Evolutionary conservation across 2,888 invertebrate genomes (phyloP).

Genomic region (Hemicrepidius hirtus): DNA sequence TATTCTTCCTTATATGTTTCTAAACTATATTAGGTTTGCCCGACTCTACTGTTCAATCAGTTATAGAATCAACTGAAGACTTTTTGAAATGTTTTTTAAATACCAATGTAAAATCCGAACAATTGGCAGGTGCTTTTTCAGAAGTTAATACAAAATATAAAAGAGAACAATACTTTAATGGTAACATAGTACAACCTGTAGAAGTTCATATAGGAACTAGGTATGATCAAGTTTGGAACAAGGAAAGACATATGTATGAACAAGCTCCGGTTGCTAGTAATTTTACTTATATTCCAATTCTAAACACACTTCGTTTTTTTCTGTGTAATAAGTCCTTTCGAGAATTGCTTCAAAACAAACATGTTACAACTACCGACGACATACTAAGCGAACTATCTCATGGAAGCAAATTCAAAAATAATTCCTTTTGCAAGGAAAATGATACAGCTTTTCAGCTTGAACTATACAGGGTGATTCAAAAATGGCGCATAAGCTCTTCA

Average conservation of each 20-base stretch:
- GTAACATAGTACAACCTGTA: too few relatives aligned
- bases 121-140: too few relatives aligned
- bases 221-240: constrained; percentile 32
- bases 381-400: not conserved
- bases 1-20: not conserved
- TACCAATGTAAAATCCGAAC: too few relatives aligned
- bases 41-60: too few relatives aligned
- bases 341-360: too few relatives aligned
- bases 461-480: too few relatives aligned
- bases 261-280: constrained; percentile 27
- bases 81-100: too few relatives aligned
- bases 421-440: constrained; percentile 12
- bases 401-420: constrained; percentile 1
- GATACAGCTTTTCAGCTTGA: constrained; percentile 43
- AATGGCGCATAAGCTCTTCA: too few relatives aligned
- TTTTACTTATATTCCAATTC: constrained; percentile 38
- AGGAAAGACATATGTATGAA: not conserved
- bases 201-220: constrained; percentile 29
- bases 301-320: constrained; percentile 35
- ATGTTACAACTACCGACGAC: not conserved
- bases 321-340: constrained; percentile 37
- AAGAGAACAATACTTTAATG: too few relatives aligned
- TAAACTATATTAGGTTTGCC: not conserved
- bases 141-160: too few relatives aligned
- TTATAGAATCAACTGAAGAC: not conserved